Conservation (phyloP, 1,140 invertebrate species). For the Megalonaias nervosa region DNA sequence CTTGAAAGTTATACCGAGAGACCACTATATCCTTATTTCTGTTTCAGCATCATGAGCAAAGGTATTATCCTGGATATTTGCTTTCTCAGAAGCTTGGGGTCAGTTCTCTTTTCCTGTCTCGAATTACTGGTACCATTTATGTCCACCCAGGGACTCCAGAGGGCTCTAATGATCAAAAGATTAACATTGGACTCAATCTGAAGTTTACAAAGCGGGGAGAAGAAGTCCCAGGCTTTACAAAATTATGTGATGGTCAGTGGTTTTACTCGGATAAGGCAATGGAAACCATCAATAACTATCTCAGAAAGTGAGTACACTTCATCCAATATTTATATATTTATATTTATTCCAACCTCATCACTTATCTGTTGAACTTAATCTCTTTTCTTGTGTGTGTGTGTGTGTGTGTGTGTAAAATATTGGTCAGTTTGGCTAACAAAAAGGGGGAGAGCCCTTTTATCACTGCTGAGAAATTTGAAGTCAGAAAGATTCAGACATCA, state of each 20-base stretch:
- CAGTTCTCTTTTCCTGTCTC: constrained; percentile 80
- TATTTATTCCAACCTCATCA: not conserved
- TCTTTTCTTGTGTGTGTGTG: not conserved
- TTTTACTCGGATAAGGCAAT: constrained; percentile 85
- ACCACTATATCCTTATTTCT: not conserved
- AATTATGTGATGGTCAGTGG: constrained; percentile 79
- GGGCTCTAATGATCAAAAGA: constrained; percentile 36
- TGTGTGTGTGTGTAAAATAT: not conserved
- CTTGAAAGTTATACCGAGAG: too few species aligned
- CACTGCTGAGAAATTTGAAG: too few species aligned
- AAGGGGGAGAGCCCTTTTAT: too few species aligned
- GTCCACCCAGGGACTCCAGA: constrained; percentile 70
- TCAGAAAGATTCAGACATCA: too few species aligned
- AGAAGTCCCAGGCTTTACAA: constrained; percentile 85
- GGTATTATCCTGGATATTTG: constrained; percentile 63
- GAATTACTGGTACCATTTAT: constrained; percentile 87
- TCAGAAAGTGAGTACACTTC: constrained; percentile 69
- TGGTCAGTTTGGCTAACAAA: too few species aligned
- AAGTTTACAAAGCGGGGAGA: constrained; percentile 87
- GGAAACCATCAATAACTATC: constrained; percentile 81
- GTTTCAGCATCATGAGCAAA: constrained; percentile 24
- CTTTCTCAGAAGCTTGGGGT: constrained; percentile 78
- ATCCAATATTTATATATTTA: not conserved
- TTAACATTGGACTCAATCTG: constrained; percentile 92
- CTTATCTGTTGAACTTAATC: not conserved